Base-by-base conservation (phyloP, 2,113 vertebrate species). In the Seriola rivoliana region DNA sequence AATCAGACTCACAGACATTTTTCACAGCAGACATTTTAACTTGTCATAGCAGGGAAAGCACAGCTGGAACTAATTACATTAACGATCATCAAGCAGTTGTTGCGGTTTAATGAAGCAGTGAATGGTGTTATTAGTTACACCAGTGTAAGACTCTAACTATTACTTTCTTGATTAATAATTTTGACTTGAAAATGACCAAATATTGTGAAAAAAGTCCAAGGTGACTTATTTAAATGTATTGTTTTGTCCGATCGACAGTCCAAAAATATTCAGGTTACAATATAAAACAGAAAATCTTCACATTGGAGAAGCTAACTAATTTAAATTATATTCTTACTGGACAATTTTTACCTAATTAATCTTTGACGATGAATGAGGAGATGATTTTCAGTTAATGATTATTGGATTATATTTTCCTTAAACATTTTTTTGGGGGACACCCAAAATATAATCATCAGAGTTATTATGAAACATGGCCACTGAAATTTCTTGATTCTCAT, bases 321-420 rank as follows among this genome's bases (percentile, higher is more conserved):
- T 8, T 11, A 8, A 10, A 42, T 42, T 42, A 42, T 42, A 10
- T 42, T 10, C 10, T 42, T 9, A 42, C 40, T 42, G 40, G 40
- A 42, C 40, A 42, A 6, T 36, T 36, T 36, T 5, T 6, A 36
- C 34, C 34, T 42, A 11, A 42, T 11, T 42, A 42, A 13, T 46
- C 44, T 46, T 14, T 42, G 44, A 23, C 63, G 12, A 34, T 38
- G 8, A 52, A 52, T 40, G 14, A 40, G 3, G 40, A 3, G 4
- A 72, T 63, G 72, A 59, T 42, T 54, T 75, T 59, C 11, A 12
- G 57, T 14, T 34, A 62, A 48, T 52, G 1, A 75, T 46, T 42
- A 8, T 29, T 29, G 2, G 1, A 64, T 50, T 12, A 38, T 38
- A 38, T 38, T 38, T 38, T 8, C 38, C 38, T 8, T 38, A 38